Percentiles rank a stretch among this genome's conserved stretches.
These are phyloP conservation scores for Apotomis capreana DNA, from an alignment of 2,888 invertebrate species.

Conservation along the genomic window DNA sequence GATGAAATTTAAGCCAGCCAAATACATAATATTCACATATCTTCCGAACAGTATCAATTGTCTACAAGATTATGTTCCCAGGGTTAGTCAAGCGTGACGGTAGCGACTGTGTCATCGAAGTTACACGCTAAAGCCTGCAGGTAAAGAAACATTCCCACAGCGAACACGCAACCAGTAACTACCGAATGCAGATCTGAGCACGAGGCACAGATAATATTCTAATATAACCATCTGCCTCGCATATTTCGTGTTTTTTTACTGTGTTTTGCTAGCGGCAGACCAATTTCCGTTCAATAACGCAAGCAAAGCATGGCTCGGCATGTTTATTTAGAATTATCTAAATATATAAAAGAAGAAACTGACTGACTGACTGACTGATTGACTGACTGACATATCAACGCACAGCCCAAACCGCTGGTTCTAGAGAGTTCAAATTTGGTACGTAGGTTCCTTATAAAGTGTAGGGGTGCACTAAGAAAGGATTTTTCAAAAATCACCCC, in stretches of 20 bases:
- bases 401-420: too few relatives aligned
- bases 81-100: slow-evolving; percentile 8
- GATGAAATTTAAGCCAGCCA: too few relatives aligned
- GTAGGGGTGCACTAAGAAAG: too few relatives aligned
- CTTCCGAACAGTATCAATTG: not conserved
- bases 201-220: not conserved
- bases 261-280: not conserved
- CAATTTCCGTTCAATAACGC: not conserved
- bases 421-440: too few relatives aligned
- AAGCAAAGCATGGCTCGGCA: not conserved
- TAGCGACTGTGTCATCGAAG: not conserved
- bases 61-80: slow-evolving; percentile 6
- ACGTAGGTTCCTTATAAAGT: too few relatives aligned
- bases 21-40: too few relatives aligned
- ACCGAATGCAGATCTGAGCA: slow-evolving; percentile 1
- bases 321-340: not conserved
- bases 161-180: slow-evolving; percentile 4
- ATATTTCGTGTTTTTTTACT: not conserved
- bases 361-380: too few relatives aligned
- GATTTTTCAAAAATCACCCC: too few relatives aligned
- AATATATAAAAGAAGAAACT: too few relatives aligned
- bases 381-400: too few relatives aligned
- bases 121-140: slow-evolving; percentile 4
- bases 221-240: too few relatives aligned
- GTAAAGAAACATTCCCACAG: not conserved